These are phyloP conservation scores for Drosophila kokeensis DNA, from an alignment of 2,888 invertebrate species.

Conservation along the genomic window DNA sequence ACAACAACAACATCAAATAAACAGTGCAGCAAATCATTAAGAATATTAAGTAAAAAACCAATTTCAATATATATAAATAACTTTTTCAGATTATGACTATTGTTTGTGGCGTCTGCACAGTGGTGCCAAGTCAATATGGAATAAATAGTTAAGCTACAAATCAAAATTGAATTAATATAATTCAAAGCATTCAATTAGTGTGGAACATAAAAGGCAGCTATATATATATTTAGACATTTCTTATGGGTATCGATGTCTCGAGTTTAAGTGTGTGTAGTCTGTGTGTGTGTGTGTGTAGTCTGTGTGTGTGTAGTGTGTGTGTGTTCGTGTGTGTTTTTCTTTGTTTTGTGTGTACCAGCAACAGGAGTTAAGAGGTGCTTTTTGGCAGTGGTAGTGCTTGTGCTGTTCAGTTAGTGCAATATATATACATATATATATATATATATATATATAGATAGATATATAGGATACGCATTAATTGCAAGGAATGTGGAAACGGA, in stretches of 20 bases:
- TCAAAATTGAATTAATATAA: constrained; percentile 7
- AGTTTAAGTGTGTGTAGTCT: background rate
- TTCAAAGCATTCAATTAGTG: constrained; percentile 16
- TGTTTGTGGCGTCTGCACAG: constrained; percentile 11
- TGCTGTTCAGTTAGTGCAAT: constrained; percentile 30
- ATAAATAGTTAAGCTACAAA: constrained; percentile 35
- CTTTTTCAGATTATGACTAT: background rate
- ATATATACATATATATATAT: background rate
- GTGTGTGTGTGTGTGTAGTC: background rate
- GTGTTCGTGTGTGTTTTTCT: background rate
- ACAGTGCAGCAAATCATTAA: background rate
- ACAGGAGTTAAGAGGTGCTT: constrained; percentile 17
- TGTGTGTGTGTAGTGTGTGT: constrained; percentile 3
- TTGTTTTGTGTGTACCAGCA: constrained; percentile 20
- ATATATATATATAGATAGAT: constrained; percentile 10
- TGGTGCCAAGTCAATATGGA: background rate
- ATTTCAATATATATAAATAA: background rate
- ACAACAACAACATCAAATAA: constrained; percentile 5
- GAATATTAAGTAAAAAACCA: background rate
- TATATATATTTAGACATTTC: background rate
- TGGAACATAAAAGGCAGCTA: constrained; percentile 35
- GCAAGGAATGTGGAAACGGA: constrained; percentile 18
- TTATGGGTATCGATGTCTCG: background rate
- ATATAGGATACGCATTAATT: constrained; percentile 12
- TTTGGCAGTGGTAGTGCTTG: constrained; percentile 16